Conservation (phyloP, 2,797 vertebrate species). For the Microctenopoma lineatum region DNA sequence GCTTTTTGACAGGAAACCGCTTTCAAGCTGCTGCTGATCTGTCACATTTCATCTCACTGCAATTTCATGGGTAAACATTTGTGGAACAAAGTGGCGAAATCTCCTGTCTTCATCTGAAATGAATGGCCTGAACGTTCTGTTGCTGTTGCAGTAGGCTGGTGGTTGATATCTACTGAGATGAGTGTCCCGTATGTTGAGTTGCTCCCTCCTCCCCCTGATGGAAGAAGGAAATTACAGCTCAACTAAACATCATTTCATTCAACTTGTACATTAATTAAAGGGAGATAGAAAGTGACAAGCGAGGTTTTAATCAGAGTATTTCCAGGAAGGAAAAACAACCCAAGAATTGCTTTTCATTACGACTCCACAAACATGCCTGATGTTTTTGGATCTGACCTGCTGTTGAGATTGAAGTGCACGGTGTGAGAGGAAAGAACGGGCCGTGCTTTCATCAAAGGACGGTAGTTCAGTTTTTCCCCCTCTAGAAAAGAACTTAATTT, state of each 20-base stretch:
- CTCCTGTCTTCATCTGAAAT: constrained; percentile 69
- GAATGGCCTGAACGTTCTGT: constrained; percentile 65
- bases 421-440: constrained; percentile 34
- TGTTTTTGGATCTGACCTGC: constrained; percentile 53
- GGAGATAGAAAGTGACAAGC: constrained; percentile 63
- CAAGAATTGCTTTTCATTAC: constrained; percentile 49
- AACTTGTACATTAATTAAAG: constrained; percentile 71
- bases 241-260: constrained; percentile 67
- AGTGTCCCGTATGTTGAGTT: constrained; percentile 62
- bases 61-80: constrained; percentile 78
- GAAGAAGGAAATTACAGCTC: constrained; percentile 73
- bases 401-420: constrained; percentile 27
- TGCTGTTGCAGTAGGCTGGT: constrained; percentile 55
- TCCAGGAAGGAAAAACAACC: constrained; percentile 30
- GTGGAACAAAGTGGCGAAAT: constrained; percentile 70
- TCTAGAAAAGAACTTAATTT: constrained; percentile 56
- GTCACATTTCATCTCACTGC: constrained; percentile 80
- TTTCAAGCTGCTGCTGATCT: constrained; percentile 73
- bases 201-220: constrained; percentile 41
- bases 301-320: constrained; percentile 62
- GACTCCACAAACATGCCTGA: constrained; percentile 44
- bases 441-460: constrained; percentile 34
- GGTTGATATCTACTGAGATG: constrained; percentile 74
- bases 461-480: constrained; percentile 13
- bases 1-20: constrained; percentile 71